phyloP scores from a whole-genome alignment of 1,140 invertebrate genomes.

The Papilio aristodemus region DNA sequence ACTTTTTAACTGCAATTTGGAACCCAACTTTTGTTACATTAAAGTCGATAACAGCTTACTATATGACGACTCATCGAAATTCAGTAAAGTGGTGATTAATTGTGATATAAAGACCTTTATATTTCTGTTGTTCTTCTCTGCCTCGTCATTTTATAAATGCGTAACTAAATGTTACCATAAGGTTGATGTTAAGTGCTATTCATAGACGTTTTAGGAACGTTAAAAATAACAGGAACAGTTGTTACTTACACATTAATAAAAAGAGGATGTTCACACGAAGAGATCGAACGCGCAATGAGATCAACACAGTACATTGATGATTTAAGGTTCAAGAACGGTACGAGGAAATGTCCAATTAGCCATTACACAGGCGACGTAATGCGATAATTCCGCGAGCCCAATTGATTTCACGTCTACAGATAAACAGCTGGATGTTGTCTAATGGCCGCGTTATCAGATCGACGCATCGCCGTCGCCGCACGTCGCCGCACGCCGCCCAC shows the following conservation, averaged over 20 bases:
- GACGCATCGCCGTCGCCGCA: constrained; percentile 65
- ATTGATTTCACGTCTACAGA: constrained; percentile 75
- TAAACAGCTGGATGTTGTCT: constrained; percentile 74
- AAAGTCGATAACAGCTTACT: constrained; percentile 44
- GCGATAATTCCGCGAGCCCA: constrained; percentile 76
- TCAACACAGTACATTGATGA: constrained; percentile 29
- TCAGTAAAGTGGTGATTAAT: constrained; percentile 76
- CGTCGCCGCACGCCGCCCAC: constrained; percentile 67
- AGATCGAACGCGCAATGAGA: constrained; percentile 2
- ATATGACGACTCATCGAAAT: constrained; percentile 44
- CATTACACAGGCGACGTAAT: constrained; percentile 66
- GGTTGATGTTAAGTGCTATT: constrained; percentile 54
- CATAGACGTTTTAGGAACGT: constrained; percentile 44
- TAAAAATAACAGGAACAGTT: constrained; percentile 31
- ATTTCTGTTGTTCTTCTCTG: constrained; percentile 70
- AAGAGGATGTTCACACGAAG: constrained; percentile 2
- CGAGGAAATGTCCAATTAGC: constrained; percentile 76
- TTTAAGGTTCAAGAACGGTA: constrained; percentile 50
- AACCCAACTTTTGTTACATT: constrained; percentile 41
- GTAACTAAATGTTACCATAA: constrained; percentile 58
- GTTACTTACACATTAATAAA: constrained; percentile 24
- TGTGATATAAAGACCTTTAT: constrained; percentile 75
- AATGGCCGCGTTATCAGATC: constrained; percentile 71
- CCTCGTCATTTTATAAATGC: constrained; percentile 65
- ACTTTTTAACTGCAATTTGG: constrained; percentile 39